Base-by-base conservation (phyloP, 1,140 invertebrate species). In the Pseudomyrmex concolor region DNA sequence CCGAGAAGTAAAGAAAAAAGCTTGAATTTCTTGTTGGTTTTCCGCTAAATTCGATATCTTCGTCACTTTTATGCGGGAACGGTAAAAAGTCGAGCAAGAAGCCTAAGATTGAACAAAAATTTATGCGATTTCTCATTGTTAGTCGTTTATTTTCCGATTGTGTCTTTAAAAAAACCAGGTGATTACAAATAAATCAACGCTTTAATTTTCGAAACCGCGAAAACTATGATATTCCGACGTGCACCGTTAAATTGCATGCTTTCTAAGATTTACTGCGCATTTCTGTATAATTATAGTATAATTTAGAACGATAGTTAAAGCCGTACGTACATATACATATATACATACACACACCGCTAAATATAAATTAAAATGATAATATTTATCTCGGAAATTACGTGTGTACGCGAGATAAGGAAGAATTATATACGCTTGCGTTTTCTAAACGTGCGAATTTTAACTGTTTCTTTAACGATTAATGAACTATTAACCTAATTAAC, bases 31-130 rank as follows among this genome's bases (percentile, higher is more conserved):
- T 22, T 22, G 8, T 60, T 10, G 25, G 34, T 7, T 34, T 34
- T 7, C 51, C 34, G 43, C 54, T 22, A 62, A 57, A 73, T 76
- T 84, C 57, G 71, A 84, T 77, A 71, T 34, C 45, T 13, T 67
- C 34, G 48, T 13, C n/a, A 19, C 17, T 25, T 25, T 25, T 25
- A 25, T 25, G 22, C 62, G 51, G 57, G 66, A 84, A 70, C 4
- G 22, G 4, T 48, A 4, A 10, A 64, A 51, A 67, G 13, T 19
- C 22, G 50, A 25, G 17, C 43, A 25, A 34, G 34, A 72, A 68
- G 66, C 66, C n/a, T 22, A 55, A 77, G 59, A 78, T 48, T 17
- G 25, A 2, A 12, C 55, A 15, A 54, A 34, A 68, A 8, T 0
- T 48, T 68, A 48, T 12, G 10, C 10, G 68, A 48, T 57, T 59